These are phyloP conservation scores for Aphodius granarius DNA, from an alignment of 2,888 invertebrate genomes.

Conservation along the genomic window DNA sequence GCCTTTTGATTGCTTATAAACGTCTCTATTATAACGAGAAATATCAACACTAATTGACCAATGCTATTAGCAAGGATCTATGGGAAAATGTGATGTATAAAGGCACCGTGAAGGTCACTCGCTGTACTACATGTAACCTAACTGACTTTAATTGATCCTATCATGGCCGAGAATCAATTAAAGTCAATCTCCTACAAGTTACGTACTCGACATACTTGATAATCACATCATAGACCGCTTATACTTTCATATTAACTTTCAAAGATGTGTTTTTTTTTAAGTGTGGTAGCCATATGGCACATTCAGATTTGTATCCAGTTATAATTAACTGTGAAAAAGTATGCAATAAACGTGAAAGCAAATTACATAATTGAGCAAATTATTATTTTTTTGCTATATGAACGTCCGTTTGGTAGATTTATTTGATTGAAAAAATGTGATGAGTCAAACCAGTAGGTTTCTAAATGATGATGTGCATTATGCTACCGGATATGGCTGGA, in stretches of 20 bases:
- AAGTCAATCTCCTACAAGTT: background rate
- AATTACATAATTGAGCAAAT: background rate
- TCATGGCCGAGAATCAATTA: background rate
- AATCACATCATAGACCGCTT: no score
- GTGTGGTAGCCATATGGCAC: background rate
- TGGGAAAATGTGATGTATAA: background rate
- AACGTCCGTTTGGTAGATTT: background rate
- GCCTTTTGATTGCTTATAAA: background rate
- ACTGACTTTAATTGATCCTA: background rate
- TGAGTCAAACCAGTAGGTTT: background rate
- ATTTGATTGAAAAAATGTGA: background rate
- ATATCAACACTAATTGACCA: background rate
- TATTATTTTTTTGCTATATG: background rate
- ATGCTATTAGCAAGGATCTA: background rate
- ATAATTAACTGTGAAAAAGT: background rate
- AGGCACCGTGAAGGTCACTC: background rate
- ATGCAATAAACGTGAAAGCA: background rate
- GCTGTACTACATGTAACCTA: background rate
- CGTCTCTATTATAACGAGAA: background rate
- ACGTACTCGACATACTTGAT: background rate
- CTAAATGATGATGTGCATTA: background rate
- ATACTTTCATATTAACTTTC: background rate
- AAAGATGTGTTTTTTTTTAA: no score
- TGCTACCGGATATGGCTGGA: background rate
- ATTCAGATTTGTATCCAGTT: background rate